Percentiles rank a stretch among this genome's conserved stretches.
Conservation (phyloP, 2,797 vertebrate species). For the Glyptemys insculpta region DNA sequence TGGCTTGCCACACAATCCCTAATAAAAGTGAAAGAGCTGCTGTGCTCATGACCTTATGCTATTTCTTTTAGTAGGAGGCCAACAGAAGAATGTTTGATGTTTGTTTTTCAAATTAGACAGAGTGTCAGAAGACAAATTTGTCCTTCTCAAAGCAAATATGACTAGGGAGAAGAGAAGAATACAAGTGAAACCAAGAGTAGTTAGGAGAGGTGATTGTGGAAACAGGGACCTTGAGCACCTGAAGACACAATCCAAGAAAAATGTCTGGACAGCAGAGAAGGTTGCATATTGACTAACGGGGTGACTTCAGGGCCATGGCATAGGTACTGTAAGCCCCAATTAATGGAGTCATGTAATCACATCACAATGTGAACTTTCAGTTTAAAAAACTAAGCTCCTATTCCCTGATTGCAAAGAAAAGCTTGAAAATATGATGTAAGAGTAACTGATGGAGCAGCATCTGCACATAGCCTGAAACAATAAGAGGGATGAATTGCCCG, state of each 20-base stretch:
- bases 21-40: neutral
- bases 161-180: neutral
- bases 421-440: neutral
- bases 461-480: neutral
- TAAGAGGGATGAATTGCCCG: neutral
- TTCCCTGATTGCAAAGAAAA: neutral
- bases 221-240: rapidly evolving
- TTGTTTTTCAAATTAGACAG: neutral
- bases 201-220: neutral
- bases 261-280: neutral
- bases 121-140: neutral
- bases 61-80: neutral
- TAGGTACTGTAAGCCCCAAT: neutral
- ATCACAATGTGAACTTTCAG: neutral
- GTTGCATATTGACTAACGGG: rapidly evolving
- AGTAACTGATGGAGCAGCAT: neutral
- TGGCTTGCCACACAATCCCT: neutral
- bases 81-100: neutral
- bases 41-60: neutral
- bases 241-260: neutral
- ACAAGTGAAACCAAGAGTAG: neutral
- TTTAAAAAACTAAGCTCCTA: neutral
- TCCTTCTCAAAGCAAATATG: neutral
- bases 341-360: neutral
- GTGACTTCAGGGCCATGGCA: neutral